Base-by-base conservation (phyloP, 1,140 invertebrate species). In the Pachypeltis micranthus region DNA sequence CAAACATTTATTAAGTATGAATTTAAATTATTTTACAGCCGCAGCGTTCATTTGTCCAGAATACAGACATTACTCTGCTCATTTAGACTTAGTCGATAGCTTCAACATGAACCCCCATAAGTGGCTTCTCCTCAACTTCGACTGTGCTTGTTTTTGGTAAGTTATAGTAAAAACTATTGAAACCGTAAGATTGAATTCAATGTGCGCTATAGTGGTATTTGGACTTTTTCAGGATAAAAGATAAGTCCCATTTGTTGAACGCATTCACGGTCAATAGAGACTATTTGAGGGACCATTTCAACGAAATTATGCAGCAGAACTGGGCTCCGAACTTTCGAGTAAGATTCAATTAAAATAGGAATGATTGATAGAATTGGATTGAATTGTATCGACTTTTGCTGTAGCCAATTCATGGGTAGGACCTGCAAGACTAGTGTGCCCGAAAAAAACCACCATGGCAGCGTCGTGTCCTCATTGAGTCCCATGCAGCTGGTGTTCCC, bases 71-170 rank as follows among this genome's bases (percentile, higher is more conserved):
- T 74, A 90, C 0, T 82, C 92, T 76, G 80, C 83, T 64, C 93
- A 93, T 0, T 74, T 96, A 4, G 85, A 96, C 69, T 81, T 81
- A 62, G 86, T 83, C 0, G 85, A 92, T 68, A 95, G 91, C 0
- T 87, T 96, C 65, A 92, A 93, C 72, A 85, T 93, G 61, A 96
- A 96, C 73, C 81, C 88, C 0, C 93, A 96, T 70, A 96, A 97
- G 75, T 96, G 91, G 86, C 78, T 97, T 74, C 76, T 94, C 24
- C 82, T 91, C 0, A 94, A 92, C 71, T 96, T 95, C 66, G 94
- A 97, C 72, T 94, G 90, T 71, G 93, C 91, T 0, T 83, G 85
- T 2, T 80, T 91, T 79, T 91, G 89, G 88, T 79, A 62, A 62
- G 66, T 68, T 26, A 55, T 44, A 24, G 51, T 44, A 12, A 16